A percentile compares a stretch with the other conserved stretches of the same genome.
Evolutionary conservation across 2,797 vertebrate species (phyloP).

Genomic region (Trachops cirrhosus): DNA sequence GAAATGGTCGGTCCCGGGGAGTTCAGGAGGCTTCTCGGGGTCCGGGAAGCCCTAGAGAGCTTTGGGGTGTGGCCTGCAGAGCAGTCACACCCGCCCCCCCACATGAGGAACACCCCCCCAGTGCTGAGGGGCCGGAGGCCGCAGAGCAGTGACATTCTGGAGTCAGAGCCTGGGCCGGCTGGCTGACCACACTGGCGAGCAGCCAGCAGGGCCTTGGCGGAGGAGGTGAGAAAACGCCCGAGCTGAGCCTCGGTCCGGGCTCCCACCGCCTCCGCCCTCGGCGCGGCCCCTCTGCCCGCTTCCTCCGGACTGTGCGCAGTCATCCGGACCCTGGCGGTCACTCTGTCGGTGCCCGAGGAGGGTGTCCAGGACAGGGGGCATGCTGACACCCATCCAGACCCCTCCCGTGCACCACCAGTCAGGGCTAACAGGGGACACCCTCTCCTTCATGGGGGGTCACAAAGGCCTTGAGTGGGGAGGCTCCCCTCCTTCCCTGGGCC

Average conservation of each 20-base stretch:
- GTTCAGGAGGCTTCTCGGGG: not conserved
- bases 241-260: not conserved
- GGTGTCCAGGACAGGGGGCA: not conserved
- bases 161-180: not conserved
- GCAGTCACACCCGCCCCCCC: fast-evolving
- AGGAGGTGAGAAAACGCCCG: conserved; percentile 20
- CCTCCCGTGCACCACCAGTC: not conserved
- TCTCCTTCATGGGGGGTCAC: not conserved
- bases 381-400: not conserved
- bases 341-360: not conserved
- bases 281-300: not conserved
- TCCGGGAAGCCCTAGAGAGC: not conserved
- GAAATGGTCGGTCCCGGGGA: not conserved
- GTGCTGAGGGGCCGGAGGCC: not conserved
- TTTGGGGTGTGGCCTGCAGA: not conserved
- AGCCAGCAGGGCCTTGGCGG: not conserved
- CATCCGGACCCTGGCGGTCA: not conserved
- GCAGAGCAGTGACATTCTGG: not conserved
- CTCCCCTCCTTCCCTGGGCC: not conserved
- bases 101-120: not conserved
- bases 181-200: not conserved
- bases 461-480: not conserved
- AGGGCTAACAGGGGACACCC: not conserved
- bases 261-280: conserved; percentile 33
- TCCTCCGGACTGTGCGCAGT: not conserved